Percentiles rank a stretch among this genome's conserved stretches.
Conservation (phyloP, 2,113 vertebrate species). For the Sakesphorus luctuosus region DNA sequence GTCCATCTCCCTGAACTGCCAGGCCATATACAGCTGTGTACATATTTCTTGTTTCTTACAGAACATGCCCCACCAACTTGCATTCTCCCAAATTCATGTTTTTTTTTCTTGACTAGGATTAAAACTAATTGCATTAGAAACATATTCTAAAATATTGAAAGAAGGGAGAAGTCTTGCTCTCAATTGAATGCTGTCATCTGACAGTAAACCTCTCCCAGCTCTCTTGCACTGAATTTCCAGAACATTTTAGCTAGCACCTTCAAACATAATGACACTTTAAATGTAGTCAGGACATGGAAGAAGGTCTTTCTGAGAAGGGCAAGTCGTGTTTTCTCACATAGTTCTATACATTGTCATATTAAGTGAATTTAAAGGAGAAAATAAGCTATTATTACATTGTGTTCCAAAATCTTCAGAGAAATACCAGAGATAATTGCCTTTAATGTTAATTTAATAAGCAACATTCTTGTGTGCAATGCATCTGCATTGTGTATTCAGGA, state of each 20-base stretch:
- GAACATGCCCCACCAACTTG: background rate
- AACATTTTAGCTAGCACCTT: background rate
- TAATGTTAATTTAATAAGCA: conserved; percentile 33
- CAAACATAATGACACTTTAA: background rate
- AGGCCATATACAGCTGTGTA: background rate
- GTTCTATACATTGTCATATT: background rate
- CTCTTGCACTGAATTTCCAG: background rate
- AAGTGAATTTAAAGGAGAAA: background rate
- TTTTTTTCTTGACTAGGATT: background rate
- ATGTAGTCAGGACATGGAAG: background rate
- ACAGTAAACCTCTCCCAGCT: background rate
- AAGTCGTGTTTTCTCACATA: background rate
- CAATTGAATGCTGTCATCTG: background rate
- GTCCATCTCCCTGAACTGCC: background rate
- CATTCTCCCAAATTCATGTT: background rate
- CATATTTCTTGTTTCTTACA: background rate
- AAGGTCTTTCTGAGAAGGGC: background rate
- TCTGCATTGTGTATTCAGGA: background rate
- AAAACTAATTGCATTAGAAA: background rate
- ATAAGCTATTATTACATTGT: background rate
- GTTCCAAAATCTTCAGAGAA: conserved; percentile 51
- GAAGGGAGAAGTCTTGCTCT: background rate
- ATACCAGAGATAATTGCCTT: conserved; percentile 35
- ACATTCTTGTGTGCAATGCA: background rate
- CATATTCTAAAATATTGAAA: background rate